Evolutionary conservation across 2,113 vertebrate species (phyloP).

Genomic region (Symphodus melops): DNA sequence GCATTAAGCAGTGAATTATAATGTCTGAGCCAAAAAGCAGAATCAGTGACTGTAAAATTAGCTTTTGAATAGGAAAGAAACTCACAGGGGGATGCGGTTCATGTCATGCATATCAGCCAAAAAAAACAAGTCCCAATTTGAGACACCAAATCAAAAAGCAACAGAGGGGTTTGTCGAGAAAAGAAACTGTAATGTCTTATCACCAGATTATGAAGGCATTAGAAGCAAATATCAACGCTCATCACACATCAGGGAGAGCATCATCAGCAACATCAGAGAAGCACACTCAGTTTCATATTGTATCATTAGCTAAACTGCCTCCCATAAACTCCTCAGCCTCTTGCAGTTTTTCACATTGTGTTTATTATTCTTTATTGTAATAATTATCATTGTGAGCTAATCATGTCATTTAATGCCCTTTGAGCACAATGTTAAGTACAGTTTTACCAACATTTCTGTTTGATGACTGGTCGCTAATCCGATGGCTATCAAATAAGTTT

Average conservation of each 20-base stretch:
- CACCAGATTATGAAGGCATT: constrained; percentile 40
- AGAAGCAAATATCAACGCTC: constrained; percentile 24
- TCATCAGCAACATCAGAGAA: constrained; percentile 25
- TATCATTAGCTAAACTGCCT: constrained; percentile 47
- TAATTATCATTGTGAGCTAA: constrained; percentile 52
- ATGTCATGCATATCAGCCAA: too few relatives aligned
- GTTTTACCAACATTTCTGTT: constrained; percentile 17
- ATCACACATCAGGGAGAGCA: constrained; percentile 43
- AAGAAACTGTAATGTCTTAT: constrained; percentile 18
- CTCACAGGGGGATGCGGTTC: too few relatives aligned
- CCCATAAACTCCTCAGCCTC: constrained; percentile 22
- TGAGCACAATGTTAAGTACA: constrained; percentile 24
- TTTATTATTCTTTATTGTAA: constrained; percentile 41
- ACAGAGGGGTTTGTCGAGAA: not conserved
- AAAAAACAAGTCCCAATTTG: not conserved
- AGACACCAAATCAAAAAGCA: not conserved
- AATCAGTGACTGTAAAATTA: too few relatives aligned
- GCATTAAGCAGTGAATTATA: too few relatives aligned
- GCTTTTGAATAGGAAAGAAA: too few relatives aligned
- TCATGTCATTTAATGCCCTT: constrained; percentile 38
- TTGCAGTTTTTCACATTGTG: constrained; percentile 33
- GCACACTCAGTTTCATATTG: constrained; percentile 22
- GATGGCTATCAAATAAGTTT: not conserved
- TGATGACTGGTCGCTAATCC: constrained; percentile 15
- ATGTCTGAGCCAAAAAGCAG: too few relatives aligned